These are phyloP conservation scores for Amphiprion percula DNA, from an alignment of 2,113 vertebrate species.

Conservation along the genomic window DNA sequence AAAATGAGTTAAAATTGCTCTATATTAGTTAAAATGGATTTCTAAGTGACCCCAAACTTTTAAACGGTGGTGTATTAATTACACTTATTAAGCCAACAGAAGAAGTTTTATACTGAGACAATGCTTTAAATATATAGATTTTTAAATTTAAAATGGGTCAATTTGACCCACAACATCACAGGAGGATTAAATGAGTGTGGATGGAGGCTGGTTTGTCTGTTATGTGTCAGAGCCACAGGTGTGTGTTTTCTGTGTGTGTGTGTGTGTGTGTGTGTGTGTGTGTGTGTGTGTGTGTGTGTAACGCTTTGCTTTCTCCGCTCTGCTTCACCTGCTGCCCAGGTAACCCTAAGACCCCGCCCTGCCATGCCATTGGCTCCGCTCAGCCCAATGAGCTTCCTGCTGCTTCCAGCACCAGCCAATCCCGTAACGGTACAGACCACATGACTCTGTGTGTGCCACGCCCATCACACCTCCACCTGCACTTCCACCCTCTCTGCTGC, in stretches of 20 bases:
- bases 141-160: too few species aligned
- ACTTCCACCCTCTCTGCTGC: not conserved
- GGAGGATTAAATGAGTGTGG: too few species aligned
- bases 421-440: slow-evolving; percentile 80
- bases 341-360: slow-evolving; percentile 80
- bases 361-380: slow-evolving; percentile 78
- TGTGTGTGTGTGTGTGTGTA: slow-evolving; percentile 59
- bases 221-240: slow-evolving; percentile 17
- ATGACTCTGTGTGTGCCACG: slow-evolving; percentile 64
- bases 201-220: slow-evolving; percentile 5
- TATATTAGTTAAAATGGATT: too few species aligned
- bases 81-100: too few species aligned
- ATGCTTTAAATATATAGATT: too few species aligned
- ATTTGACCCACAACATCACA: too few species aligned
- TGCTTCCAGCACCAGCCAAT: slow-evolving; percentile 75
- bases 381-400: slow-evolving; percentile 79
- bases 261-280: not conserved
- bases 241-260: slow-evolving; percentile 1
- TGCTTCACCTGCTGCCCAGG: slow-evolving; percentile 81
- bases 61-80: too few species aligned
- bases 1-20: too few species aligned
- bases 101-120: too few species aligned
- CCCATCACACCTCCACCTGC: not conserved
- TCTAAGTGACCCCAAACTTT: too few species aligned
- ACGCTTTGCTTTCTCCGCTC: slow-evolving; percentile 80